These are phyloP conservation scores for Mythimna ferrago DNA, from an alignment of 2,888 invertebrate species.

Conservation along the genomic window DNA sequence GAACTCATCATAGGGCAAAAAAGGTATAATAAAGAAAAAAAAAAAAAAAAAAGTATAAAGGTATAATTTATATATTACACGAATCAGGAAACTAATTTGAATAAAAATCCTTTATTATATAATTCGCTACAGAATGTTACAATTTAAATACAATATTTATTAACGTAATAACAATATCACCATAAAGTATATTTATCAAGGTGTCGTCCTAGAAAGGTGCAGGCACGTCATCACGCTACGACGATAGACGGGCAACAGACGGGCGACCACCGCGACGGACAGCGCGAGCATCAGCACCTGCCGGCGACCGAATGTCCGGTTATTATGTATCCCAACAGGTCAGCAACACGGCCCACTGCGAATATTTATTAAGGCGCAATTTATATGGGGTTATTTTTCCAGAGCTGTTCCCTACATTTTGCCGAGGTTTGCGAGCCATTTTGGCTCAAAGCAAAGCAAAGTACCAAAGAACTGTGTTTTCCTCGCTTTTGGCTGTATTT, in stretches of 20 bases:
- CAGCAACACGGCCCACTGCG: background rate
- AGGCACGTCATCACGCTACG: no score
- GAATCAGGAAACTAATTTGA: background rate
- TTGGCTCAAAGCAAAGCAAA: no score
- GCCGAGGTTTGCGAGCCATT: no score
- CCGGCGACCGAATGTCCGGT: background rate
- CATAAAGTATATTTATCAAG: slow-evolving; percentile 32
- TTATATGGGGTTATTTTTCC: no score
- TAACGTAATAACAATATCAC: slow-evolving; percentile 46
- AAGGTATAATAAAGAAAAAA: no score
- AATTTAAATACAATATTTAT: slow-evolving; percentile 39
- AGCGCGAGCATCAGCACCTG: slow-evolving; percentile 40
- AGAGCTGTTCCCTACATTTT: no score
- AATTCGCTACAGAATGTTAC: slow-evolving; percentile 40
- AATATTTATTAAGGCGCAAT: background rate
- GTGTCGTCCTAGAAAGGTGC: slow-evolving; percentile 7
- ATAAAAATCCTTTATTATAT: slow-evolving; percentile 40
- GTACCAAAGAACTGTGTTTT: no score
- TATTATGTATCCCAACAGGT: background rate
- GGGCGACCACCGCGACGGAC: background rate
- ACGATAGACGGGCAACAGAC: background rate
- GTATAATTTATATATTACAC: no score
- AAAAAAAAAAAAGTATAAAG: no score
- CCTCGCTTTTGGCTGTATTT: no score
- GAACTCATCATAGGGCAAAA: no score